Evolutionary conservation across 2,113 vertebrate species (phyloP).

Genomic region (Etheostoma spectabile): DNA sequence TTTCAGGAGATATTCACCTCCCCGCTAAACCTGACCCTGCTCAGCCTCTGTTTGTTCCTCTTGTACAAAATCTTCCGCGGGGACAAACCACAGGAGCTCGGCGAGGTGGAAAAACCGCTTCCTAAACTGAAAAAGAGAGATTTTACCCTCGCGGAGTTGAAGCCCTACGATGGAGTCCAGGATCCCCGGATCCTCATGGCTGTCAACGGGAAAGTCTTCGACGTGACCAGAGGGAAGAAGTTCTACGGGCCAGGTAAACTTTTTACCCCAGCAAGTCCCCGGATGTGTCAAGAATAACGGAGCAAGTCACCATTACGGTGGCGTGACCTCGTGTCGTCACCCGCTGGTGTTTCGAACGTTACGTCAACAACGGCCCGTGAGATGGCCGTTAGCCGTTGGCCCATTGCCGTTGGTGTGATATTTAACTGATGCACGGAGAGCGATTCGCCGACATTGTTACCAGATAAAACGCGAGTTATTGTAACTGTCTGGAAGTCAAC

Average conservation of each 20-base stretch:
- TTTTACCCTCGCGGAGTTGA: constrained; percentile 89
- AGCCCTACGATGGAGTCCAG: constrained; percentile 87
- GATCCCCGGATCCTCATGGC: constrained; percentile 94
- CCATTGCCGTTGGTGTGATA: background rate
- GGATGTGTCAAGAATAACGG: too few species aligned
- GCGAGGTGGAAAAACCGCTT: constrained; percentile 80
- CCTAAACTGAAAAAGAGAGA: constrained; percentile 91
- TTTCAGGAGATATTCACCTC: constrained; percentile 93
- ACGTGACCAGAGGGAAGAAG: constrained; percentile 92
- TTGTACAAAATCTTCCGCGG: constrained; percentile 94
- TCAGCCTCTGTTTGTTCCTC: constrained; percentile 92
- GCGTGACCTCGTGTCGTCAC: background rate
- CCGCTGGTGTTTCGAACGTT: background rate
- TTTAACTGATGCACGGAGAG: fast-evolving
- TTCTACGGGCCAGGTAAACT: constrained; percentile 96
- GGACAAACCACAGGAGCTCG: constrained; percentile 82
- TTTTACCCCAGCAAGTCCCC: background rate
- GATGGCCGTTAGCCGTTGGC: background rate
- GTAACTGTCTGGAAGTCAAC: background rate
- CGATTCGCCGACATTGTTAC: fast-evolving
- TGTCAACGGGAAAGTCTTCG: constrained; percentile 94
- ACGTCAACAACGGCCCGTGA: background rate
- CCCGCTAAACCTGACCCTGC: constrained; percentile 91
- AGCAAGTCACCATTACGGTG: background rate
- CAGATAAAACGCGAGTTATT: background rate